Evolutionary conservation across 2,797 vertebrate genomes (phyloP).

Genomic region (Lophius americanus): DNA sequence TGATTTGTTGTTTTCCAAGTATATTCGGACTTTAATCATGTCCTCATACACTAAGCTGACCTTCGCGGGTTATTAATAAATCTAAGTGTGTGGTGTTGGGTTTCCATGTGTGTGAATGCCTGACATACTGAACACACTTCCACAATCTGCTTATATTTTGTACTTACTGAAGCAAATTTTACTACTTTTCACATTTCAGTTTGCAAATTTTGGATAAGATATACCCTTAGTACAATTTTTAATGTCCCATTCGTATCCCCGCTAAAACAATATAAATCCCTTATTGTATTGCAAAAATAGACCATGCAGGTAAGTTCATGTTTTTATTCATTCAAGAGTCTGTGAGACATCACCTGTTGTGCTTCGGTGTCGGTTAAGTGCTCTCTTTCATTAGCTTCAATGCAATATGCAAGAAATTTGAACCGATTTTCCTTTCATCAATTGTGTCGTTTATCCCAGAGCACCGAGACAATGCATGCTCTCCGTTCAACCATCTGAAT

Average conservation of each 20-base stretch:
- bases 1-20: slow-evolving; percentile 70
- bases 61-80: slow-evolving; percentile 18
- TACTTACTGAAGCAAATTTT: slow-evolving; percentile 52
- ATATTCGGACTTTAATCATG: slow-evolving; percentile 69
- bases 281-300: slow-evolving; percentile 19
- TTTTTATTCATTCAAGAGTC: background rate
- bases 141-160: slow-evolving; percentile 48
- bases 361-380: background rate
- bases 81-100: background rate
- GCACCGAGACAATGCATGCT: background rate
- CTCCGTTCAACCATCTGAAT: background rate
- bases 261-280: background rate
- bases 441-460: background rate
- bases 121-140: slow-evolving; percentile 18
- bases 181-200: slow-evolving; percentile 56
- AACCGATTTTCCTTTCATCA: background rate
- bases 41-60: slow-evolving; percentile 39
- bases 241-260: slow-evolving; percentile 32
- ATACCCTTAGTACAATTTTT: background rate
- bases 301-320: no score
- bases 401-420: background rate
- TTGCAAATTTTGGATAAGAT: slow-evolving; percentile 52
- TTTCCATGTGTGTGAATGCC: background rate
- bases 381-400: slow-evolving; percentile 11
- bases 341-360: slow-evolving; percentile 27